These are phyloP conservation scores for Spodoptera picta DNA, from an alignment of 2,888 invertebrate species.

Conservation along the genomic window DNA sequence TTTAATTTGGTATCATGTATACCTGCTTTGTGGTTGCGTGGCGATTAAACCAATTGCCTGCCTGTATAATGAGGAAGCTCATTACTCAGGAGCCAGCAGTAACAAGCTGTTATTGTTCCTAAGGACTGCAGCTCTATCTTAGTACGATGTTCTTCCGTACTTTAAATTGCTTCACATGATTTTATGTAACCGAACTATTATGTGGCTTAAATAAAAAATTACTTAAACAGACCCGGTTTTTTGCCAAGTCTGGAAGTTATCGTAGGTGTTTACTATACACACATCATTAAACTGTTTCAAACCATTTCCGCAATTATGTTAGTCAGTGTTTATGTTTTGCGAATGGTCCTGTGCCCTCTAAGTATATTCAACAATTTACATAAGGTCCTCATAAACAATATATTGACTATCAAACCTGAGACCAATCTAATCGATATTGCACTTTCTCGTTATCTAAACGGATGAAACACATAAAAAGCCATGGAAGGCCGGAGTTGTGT, in stretches of 20 bases:
- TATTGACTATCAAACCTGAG: constrained; percentile 37
- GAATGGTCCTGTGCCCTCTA: constrained; percentile 16
- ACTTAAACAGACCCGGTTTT: neutral
- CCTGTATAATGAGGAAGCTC: constrained; percentile 56
- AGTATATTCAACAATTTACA: constrained; percentile 29
- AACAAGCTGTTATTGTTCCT: constrained; percentile 56
- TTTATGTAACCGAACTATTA: constrained; percentile 3
- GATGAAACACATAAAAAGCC: constrained; percentile 50
- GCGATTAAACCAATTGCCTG: constrained; percentile 56
- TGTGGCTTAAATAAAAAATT: neutral
- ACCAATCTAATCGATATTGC: constrained; percentile 37
- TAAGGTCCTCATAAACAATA: constrained; percentile 23
- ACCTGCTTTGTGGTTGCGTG: constrained; percentile 38
- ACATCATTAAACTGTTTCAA: neutral
- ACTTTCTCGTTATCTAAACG: constrained; percentile 45
- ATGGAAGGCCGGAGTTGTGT: constrained; percentile 47
- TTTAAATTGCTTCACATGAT: constrained; percentile 20
- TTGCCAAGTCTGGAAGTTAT: too few species aligned
- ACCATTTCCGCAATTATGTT: neutral
- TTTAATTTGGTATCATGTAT: constrained; percentile 48
- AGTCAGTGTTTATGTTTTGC: neutral
- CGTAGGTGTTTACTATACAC: neutral
- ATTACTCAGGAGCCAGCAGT: constrained; percentile 54
- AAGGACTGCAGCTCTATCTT: constrained; percentile 35
- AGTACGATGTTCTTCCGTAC: constrained; percentile 26